A percentile compares a stretch with the other conserved stretches of the same genome.
These are phyloP conservation scores for Triplophysa rosa DNA, from an alignment of 2,113 vertebrate genomes.

Conservation along the genomic window DNA sequence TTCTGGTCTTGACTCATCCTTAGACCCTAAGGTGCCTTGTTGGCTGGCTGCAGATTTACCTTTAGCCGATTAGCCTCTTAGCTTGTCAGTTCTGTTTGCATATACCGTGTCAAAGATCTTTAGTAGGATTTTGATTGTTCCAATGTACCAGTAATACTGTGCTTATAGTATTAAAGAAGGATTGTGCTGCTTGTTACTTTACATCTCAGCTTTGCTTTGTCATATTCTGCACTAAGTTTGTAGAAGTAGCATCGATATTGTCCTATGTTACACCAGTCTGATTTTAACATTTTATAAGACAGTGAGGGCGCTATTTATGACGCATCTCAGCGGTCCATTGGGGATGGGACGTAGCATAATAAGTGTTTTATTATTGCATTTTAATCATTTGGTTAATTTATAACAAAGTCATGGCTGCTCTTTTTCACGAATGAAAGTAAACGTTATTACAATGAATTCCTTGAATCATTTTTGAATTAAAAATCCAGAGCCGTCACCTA, in stretches of 20 bases:
- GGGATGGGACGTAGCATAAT: neutral
- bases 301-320: neutral
- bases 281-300: neutral
- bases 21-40: slow-evolving; percentile 26
- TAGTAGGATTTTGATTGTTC: slow-evolving; percentile 25
- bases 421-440: no score
- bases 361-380: no score
- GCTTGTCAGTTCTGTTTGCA: slow-evolving; percentile 39
- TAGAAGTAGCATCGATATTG: neutral
- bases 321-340: neutral
- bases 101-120: slow-evolving; percentile 33
- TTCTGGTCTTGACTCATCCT: slow-evolving; percentile 19
- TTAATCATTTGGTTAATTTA: no score
- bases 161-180: slow-evolving; percentile 14
- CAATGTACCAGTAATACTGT: slow-evolving; percentile 24
- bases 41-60: slow-evolving; percentile 33
- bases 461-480: neutral
- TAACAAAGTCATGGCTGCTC: no score
- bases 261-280: neutral
- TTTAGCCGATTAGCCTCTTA: slow-evolving; percentile 40
- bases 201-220: slow-evolving; percentile 11
- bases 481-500: neutral
- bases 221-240: neutral
- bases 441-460: neutral
- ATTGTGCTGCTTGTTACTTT: neutral